phyloP scores from a whole-genome alignment of 1,140 invertebrate genomes.

The Pogonomyrmex barbatus region DNA sequence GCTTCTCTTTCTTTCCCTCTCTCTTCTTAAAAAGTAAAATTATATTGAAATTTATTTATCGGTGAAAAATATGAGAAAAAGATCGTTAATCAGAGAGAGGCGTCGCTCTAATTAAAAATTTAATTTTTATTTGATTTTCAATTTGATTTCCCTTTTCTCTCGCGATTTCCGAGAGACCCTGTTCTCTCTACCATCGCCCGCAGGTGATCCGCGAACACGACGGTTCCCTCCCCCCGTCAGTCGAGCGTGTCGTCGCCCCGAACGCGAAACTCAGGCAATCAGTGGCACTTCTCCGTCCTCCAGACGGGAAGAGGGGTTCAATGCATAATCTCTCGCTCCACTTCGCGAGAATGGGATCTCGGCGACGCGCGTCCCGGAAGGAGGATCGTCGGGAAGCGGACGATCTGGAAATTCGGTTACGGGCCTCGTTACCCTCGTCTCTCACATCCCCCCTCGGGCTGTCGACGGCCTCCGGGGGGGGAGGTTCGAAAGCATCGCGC shows the following conservation, averaged over 20 bases:
- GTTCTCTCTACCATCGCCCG: background rate
- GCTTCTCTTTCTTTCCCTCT: background rate
- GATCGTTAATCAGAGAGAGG: background rate
- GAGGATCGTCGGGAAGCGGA: conserved; percentile 61
- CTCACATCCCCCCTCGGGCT: conserved; percentile 67
- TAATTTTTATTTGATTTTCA: background rate
- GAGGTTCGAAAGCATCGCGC: conserved; percentile 60
- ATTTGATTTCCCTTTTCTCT: background rate
- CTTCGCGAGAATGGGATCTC: conserved; percentile 49
- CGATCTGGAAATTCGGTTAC: conserved; percentile 77
- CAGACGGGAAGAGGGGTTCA: conserved; percentile 31
- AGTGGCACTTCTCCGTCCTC: conserved; percentile 56
- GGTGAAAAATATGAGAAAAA: background rate
- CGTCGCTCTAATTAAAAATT: background rate
- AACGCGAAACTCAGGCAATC: conserved; percentile 66
- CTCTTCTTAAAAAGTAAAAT: background rate
- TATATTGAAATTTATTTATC: background rate
- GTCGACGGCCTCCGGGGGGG: conserved; percentile 19
- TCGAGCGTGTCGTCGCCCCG: conserved; percentile 9
- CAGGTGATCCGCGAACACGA: conserved; percentile 21
- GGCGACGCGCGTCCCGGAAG: conserved; percentile 46
- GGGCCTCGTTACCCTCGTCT: conserved; percentile 77
- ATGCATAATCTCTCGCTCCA: conserved; percentile 67
- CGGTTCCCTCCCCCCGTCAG: background rate
- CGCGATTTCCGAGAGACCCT: background rate